phyloP scores from a whole-genome alignment of 2,113 vertebrate genomes.

The Elephas maximus region DNA sequence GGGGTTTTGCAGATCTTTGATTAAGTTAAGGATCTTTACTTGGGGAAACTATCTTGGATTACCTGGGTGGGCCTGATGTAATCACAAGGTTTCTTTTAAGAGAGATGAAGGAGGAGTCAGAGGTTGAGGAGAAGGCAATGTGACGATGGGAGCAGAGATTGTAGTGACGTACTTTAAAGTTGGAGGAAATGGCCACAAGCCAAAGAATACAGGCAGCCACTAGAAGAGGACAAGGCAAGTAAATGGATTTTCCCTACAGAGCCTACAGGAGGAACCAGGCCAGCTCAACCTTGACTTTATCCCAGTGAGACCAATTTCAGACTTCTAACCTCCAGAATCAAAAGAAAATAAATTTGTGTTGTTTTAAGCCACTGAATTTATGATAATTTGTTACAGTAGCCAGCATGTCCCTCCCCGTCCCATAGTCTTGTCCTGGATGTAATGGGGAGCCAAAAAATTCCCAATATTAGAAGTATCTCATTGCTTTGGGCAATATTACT shows the following conservation, averaged over 20 bases:
- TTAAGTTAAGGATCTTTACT: slow-evolving; percentile 35
- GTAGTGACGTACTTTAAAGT: not conserved
- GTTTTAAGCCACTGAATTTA: not conserved
- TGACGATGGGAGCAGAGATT: slow-evolving; percentile 21
- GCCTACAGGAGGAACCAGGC: not conserved
- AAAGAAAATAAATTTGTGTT: not conserved
- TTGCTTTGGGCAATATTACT: slow-evolving; percentile 3
- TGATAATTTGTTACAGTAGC: not conserved
- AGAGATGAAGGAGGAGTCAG: not conserved
- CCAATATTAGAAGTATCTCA: slow-evolving; percentile 34
- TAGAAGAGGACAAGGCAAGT: not conserved
- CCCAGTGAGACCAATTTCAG: not conserved
- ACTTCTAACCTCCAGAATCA: slow-evolving; percentile 13
- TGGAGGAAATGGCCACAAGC: not conserved
- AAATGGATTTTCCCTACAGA: not conserved
- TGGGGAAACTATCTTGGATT: not conserved
- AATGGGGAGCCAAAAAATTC: not conserved
- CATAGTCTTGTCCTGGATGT: not conserved
- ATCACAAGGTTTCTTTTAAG: not conserved
- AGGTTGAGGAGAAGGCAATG: not conserved
- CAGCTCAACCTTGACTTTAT: not conserved
- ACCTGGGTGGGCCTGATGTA: not conserved
- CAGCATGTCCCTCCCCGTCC: not conserved
- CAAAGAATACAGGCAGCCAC: not conserved
- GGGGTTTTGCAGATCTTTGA: not conserved